Evolutionary conservation across 2,888 invertebrate species (phyloP).

Genomic region (Stegophylla sp.): DNA sequence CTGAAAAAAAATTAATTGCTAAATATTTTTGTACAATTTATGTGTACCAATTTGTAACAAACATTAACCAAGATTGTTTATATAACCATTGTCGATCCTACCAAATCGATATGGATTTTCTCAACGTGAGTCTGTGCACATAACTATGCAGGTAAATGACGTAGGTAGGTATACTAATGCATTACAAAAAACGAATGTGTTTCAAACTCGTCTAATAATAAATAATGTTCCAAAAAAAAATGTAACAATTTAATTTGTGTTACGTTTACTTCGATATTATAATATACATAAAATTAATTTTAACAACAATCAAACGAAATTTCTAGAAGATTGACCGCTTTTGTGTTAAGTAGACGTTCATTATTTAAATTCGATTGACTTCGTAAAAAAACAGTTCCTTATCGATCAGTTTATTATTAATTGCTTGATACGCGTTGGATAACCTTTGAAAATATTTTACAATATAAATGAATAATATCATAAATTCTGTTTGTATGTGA

Average conservation of each 20-base stretch:
- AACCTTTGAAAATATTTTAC: background rate
- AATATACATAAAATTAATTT: background rate
- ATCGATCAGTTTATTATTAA: constrained; percentile 5
- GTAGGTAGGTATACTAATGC: no score
- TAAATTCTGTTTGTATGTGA: background rate
- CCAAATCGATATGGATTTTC: no score
- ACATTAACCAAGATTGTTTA: no score
- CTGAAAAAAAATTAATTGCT: no score
- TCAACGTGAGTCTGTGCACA: no score
- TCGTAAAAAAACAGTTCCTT: background rate
- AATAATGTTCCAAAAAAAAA: background rate
- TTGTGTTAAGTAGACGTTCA: background rate
- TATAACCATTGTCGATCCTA: no score
- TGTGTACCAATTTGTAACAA: no score
- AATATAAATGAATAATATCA: constrained; percentile 8
- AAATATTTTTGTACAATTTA: no score
- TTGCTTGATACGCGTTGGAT: background rate
- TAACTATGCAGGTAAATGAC: no score
- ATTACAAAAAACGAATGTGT: no score
- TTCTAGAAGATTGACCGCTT: constrained; percentile 14
- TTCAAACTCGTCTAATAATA: background rate
- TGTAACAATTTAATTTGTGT: background rate
- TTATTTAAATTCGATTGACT: constrained; percentile 16
- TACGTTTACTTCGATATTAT: background rate
- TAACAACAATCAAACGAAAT: background rate